phyloP scores from a whole-genome alignment of 1,140 invertebrate species.

The Coboldia fuscipes region DNA sequence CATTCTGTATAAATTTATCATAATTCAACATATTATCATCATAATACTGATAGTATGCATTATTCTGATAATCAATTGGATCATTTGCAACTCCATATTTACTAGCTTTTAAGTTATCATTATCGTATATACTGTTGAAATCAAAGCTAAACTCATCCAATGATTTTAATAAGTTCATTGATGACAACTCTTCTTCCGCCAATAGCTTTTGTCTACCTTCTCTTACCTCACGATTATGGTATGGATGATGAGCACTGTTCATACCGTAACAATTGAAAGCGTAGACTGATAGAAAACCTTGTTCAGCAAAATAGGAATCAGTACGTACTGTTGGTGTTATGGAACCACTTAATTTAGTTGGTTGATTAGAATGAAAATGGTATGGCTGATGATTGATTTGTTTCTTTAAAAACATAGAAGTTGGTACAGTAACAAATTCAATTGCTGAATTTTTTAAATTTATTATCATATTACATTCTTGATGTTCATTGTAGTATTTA shows the following conservation, averaged over 20 bases:
- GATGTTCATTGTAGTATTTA: no score
- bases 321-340: constrained; percentile 53
- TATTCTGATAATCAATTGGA: no score
- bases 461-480: constrained; percentile 65
- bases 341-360: constrained; percentile 13
- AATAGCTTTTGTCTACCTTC: background rate
- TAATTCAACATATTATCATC: background rate
- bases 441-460: constrained; percentile 51
- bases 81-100: background rate
- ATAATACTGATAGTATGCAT: background rate
- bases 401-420: constrained; percentile 5
- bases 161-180: background rate
- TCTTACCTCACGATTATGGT: constrained; percentile 13
- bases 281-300: constrained; percentile 60
- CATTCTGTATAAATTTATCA: constrained; percentile 58
- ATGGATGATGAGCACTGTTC: constrained; percentile 13
- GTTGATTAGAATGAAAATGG: constrained; percentile 10
- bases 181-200: background rate
- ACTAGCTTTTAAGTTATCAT: background rate
- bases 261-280: constrained; percentile 49
- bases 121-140: background rate
- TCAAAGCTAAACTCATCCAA: background rate
- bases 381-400: constrained; percentile 14
- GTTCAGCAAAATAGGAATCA: constrained; percentile 59
- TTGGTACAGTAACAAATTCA: constrained; percentile 33